These are phyloP conservation scores for Myotis lucifugus DNA, from an alignment of 2,113 vertebrate species.

Conservation along the genomic window DNA sequence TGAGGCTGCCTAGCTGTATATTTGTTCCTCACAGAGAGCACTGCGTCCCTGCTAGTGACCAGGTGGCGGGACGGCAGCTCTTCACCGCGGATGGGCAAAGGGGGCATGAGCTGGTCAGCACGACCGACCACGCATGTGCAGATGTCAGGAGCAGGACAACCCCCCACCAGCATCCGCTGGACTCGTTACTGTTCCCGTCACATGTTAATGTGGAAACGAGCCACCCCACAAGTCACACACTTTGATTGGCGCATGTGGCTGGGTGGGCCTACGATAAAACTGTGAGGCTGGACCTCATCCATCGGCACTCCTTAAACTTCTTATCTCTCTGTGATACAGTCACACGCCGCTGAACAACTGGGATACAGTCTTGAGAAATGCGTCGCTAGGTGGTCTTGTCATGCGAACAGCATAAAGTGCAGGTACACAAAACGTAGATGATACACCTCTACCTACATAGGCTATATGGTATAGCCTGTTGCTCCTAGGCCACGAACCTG, in stretches of 20 bases:
- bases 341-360: neutral
- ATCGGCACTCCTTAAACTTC: neutral
- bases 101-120: neutral
- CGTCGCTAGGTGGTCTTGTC: too few species aligned
- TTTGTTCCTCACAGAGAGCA: neutral
- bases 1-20: neutral
- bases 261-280: neutral
- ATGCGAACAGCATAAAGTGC: neutral
- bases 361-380: neutral
- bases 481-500: neutral
- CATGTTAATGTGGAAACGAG: neutral
- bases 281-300: neutral
- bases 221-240: neutral
- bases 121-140: neutral
- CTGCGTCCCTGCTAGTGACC: too few species aligned
- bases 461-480: neutral
- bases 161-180: neutral
- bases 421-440: neutral
- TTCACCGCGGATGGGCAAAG: accelerated
- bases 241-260: neutral
- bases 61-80: neutral
- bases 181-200: neutral
- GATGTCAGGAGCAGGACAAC: neutral
- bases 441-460: too few species aligned
- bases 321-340: neutral